Evolutionary conservation across 2,888 invertebrate genomes (phyloP).

Genomic region (Drosophila macrospina): DNA sequence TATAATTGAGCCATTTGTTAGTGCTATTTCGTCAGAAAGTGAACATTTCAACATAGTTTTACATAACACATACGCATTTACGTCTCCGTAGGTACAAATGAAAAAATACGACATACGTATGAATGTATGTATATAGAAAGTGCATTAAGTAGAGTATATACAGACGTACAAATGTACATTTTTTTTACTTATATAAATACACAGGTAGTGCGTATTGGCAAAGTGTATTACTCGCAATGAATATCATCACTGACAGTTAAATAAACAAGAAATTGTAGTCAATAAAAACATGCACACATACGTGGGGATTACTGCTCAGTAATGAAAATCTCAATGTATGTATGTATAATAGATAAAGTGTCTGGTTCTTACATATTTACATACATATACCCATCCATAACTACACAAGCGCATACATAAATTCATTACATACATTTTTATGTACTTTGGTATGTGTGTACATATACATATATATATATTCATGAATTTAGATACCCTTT

Average conservation of each 20-base stretch:
- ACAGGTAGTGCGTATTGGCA: constrained; percentile 3
- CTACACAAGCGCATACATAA: neutral
- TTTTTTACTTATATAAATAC: constrained; percentile 2
- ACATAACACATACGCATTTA: constrained; percentile 14
- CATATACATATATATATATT: neutral
- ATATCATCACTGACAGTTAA: constrained; percentile 6
- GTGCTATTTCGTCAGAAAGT: neutral
- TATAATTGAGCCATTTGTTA: constrained; percentile 1
- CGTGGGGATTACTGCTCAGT: constrained; percentile 1
- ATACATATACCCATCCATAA: constrained; percentile 6
- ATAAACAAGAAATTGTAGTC: constrained; percentile 5
- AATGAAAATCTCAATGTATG: constrained; percentile 17
- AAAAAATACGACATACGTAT: constrained; percentile 4
- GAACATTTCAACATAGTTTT: constrained; percentile 12
- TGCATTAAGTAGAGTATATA: constrained; percentile 13
- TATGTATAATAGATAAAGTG: neutral
- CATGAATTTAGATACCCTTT: neutral
- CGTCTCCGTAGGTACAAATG: constrained; percentile 5
- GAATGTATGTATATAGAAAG: constrained; percentile 8
- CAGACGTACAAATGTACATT: constrained; percentile 1
- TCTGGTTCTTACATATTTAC: neutral
- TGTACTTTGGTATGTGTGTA: neutral
- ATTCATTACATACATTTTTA: constrained; percentile 3
- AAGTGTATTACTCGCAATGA: constrained; percentile 10
- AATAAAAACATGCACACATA: constrained; percentile 9